Conservation (phyloP, 2,113 vertebrate genomes). For the Trinectes maculatus region DNA sequence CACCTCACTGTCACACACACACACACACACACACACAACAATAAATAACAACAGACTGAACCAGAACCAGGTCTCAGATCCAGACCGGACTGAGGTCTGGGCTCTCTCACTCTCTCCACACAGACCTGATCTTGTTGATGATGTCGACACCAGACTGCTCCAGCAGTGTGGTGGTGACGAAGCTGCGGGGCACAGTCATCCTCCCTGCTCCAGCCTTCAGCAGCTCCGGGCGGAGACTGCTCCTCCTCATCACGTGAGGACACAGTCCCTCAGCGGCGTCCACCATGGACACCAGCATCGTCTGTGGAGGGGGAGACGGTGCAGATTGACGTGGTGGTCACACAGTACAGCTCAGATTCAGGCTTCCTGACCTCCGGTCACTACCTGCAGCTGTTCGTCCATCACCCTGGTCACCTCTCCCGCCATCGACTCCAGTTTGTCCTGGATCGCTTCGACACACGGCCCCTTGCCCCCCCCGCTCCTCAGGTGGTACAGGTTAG, state of each 20-base stretch:
- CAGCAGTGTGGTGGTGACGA: slow-evolving; percentile 91
- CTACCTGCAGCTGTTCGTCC: slow-evolving; percentile 94
- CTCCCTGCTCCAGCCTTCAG: slow-evolving; percentile 85
- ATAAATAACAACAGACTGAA: background rate
- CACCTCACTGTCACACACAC: slow-evolving; percentile 85
- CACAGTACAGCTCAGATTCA: background rate
- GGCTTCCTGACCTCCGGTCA: background rate
- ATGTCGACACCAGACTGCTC: slow-evolving; percentile 96
- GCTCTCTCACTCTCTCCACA: no score
- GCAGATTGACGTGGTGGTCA: no score
- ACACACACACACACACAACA: background rate
- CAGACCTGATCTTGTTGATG: slow-evolving; percentile 96
- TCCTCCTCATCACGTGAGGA: slow-evolving; percentile 91
- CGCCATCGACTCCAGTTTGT: slow-evolving; percentile 92
- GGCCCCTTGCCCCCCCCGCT: slow-evolving; percentile 73
- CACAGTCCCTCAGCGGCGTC: slow-evolving; percentile 92
- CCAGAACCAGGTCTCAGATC: background rate
- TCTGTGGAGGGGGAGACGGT: slow-evolving; percentile 69
- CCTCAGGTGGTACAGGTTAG: slow-evolving; percentile 91
- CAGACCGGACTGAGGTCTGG: background rate
- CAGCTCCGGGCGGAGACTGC: slow-evolving; percentile 86
- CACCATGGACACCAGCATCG: slow-evolving; percentile 90
- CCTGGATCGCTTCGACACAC: slow-evolving; percentile 88
- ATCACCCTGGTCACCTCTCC: slow-evolving; percentile 91
- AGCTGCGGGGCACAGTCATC: slow-evolving; percentile 88